These are phyloP conservation scores for Crocallis elinguaria DNA, from an alignment of 2,888 invertebrate genomes.

Conservation along the genomic window DNA sequence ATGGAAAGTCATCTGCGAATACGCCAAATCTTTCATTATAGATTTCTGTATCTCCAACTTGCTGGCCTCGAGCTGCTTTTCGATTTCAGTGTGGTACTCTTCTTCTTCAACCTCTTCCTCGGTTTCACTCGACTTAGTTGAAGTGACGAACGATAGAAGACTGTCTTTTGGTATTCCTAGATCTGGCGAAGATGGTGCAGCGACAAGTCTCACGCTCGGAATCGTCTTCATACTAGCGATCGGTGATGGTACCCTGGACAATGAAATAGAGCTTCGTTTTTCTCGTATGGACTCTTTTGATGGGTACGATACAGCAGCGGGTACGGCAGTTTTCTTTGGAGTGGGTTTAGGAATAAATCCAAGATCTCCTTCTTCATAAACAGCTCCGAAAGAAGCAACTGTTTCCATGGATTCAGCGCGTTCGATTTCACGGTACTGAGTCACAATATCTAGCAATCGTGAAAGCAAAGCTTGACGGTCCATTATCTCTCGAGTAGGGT, in stretches of 20 bases:
- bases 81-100: slow-evolving; percentile 50
- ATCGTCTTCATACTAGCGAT: slow-evolving; percentile 66
- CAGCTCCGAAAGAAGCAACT: slow-evolving; percentile 76
- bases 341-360: slow-evolving; percentile 86
- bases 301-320: slow-evolving; percentile 37
- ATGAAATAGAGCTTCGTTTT: slow-evolving; percentile 38
- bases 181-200: slow-evolving; percentile 46
- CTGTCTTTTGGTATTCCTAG: slow-evolving; percentile 61
- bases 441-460: slow-evolving; percentile 82
- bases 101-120: slow-evolving; percentile 43
- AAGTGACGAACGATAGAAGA: slow-evolving; percentile 66
- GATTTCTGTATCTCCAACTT: slow-evolving; percentile 71
- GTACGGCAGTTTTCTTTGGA: slow-evolving; percentile 50
- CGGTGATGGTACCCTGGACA: slow-evolving; percentile 50
- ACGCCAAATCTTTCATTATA: slow-evolving; percentile 69
- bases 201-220: slow-evolving; percentile 65
- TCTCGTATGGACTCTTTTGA: slow-evolving; percentile 48
- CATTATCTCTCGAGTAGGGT: slow-evolving; percentile 69
- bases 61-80: slow-evolving; percentile 60
- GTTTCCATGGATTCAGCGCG: slow-evolving; percentile 71
- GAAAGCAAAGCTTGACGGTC: slow-evolving; percentile 80
- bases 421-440: slow-evolving; percentile 70
- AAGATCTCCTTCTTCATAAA: slow-evolving; percentile 87
- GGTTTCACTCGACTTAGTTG: slow-evolving; percentile 55
- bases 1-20: slow-evolving; percentile 54